Percentiles rank a stretch among this genome's conserved stretches.
These are phyloP conservation scores for Lophochroa leadbeateri DNA, from an alignment of 2,113 vertebrate species.

Conservation along the genomic window DNA sequence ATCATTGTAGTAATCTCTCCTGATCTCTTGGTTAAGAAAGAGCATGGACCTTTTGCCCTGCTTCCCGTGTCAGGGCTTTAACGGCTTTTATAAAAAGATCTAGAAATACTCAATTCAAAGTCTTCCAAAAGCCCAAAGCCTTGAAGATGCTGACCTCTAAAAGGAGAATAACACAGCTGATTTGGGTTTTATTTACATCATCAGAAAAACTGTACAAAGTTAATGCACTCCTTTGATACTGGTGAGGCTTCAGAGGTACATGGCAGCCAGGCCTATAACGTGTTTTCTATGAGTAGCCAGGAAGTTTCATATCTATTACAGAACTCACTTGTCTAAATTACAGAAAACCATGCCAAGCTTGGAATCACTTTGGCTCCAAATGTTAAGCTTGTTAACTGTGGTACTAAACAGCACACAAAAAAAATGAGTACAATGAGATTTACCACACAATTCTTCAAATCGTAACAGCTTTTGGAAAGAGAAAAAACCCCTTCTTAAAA, in stretches of 20 bases:
- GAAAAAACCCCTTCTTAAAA: not conserved
- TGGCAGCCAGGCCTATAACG: not conserved
- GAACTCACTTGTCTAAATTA: not conserved
- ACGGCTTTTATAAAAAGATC: not conserved
- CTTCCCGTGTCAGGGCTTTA: not conserved
- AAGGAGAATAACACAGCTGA: not conserved
- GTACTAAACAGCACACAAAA: not conserved
- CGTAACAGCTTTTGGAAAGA: not conserved
- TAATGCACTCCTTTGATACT: not conserved
- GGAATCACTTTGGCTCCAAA: not conserved
- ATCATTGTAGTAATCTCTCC: not conserved
- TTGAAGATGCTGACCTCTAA: not conserved
- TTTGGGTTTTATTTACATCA: not conserved
- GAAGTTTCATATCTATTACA: not conserved
- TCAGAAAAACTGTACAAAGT: not conserved
- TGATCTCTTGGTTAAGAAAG: not conserved
- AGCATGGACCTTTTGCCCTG: not conserved
- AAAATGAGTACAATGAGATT: not conserved
- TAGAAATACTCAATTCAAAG: fast-evolving
- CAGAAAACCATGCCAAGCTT: not conserved
- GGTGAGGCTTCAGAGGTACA: not conserved
- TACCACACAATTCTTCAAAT: not conserved
- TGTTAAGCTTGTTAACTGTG: not conserved
- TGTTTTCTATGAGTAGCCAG: not conserved
- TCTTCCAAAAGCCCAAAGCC: not conserved